Evolutionary conservation across 2,888 invertebrate species (phyloP).

Genomic region (Zaprionus bogoriensis): DNA sequence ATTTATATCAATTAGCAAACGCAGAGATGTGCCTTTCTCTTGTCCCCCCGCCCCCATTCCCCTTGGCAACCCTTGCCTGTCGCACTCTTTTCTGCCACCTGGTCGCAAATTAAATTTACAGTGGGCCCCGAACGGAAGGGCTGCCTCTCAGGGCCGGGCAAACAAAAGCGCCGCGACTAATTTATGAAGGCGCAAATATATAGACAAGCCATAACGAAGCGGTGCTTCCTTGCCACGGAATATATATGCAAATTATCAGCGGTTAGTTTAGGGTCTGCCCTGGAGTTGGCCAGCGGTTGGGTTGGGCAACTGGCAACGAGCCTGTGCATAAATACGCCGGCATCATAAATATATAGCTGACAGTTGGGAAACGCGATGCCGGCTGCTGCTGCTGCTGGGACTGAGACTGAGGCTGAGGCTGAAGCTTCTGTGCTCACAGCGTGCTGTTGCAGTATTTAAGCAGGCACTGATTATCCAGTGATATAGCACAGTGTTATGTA

Average conservation of each 20-base stretch:
- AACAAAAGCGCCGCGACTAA: slow-evolving; percentile 16
- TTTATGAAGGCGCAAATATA: no score
- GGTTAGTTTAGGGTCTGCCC: slow-evolving; percentile 4
- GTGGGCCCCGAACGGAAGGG: slow-evolving; percentile 3
- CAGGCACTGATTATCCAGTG: no score
- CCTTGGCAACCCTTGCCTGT: neutral
- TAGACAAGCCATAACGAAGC: neutral
- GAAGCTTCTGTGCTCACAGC: no score
- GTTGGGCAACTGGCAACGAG: neutral
- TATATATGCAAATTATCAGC: slow-evolving; percentile 27
- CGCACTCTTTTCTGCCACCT: slow-evolving; percentile 7
- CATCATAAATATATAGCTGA: no score
- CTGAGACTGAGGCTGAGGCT: no score
- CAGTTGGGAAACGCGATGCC: no score
- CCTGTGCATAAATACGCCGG: slow-evolving; percentile 16
- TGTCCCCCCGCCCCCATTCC: neutral
- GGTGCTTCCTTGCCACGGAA: slow-evolving; percentile 1
- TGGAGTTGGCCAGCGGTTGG: neutral
- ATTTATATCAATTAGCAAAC: slow-evolving; percentile 49
- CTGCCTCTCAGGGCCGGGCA: slow-evolving; percentile 17
- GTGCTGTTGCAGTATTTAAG: no score
- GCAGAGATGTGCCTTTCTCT: neutral
- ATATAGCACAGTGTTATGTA: no score
- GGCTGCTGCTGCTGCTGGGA: no score
- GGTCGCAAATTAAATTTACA: slow-evolving; percentile 48